phyloP scores from a whole-genome alignment of 2,888 invertebrate species.

The Pseudococcus jackbeardsleyi region DNA sequence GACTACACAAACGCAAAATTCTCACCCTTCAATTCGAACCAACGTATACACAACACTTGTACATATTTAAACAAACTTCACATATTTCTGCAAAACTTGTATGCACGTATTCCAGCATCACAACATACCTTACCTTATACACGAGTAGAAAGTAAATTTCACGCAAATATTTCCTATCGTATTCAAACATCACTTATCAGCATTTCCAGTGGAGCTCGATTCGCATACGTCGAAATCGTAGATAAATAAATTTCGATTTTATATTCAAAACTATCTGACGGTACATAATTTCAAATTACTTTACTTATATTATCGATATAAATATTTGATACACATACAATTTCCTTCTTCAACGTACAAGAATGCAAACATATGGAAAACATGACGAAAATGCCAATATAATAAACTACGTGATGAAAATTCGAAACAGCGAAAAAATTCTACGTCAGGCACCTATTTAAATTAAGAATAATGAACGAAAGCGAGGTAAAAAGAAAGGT shows the following conservation, averaged over 20 bases:
- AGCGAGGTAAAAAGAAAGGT: background rate
- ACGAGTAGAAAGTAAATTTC: constrained; percentile 22
- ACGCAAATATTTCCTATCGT: constrained; percentile 2
- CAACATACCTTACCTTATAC: background rate
- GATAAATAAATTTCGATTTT: constrained; percentile 37
- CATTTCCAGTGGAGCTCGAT: background rate
- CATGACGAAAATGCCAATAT: background rate
- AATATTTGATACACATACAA: constrained; percentile 3
- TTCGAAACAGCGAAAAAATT: background rate
- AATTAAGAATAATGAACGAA: constrained; percentile 33
- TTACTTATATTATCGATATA: background rate
- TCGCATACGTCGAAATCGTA: constrained; percentile 5
- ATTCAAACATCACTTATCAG: background rate
- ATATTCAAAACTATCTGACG: constrained; percentile 15
- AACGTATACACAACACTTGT: background rate
- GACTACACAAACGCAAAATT: background rate
- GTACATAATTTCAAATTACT: constrained; percentile 35
- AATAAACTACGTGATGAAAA: background rate
- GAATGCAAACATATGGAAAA: background rate
- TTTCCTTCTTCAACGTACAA: background rate
- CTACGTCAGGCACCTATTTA: background rate
- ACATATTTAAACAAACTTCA: no score
- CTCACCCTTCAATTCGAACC: background rate
- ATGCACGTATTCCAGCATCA: background rate
- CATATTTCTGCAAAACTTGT: background rate